These are phyloP conservation scores for Bufo bufo DNA, from an alignment of 2,113 vertebrate species.

Conservation along the genomic window DNA sequence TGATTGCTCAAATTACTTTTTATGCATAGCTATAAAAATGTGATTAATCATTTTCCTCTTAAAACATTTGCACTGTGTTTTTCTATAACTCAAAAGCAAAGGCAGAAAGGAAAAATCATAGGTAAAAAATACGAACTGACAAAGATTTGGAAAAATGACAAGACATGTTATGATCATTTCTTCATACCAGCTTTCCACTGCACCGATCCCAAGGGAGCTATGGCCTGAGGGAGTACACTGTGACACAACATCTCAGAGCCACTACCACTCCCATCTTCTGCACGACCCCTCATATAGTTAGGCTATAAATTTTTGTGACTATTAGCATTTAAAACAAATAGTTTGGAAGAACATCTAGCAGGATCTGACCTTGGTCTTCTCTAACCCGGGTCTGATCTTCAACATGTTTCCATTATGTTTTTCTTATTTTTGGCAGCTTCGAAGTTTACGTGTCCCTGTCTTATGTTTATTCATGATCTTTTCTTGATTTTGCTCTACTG, in stretches of 20 bases:
- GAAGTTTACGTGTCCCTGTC: constrained; percentile 5
- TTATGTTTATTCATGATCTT: constrained; percentile 40
- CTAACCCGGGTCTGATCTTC: neutral
- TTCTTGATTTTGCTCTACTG: constrained; percentile 30
- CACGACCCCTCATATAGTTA: no score
- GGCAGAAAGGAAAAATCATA: no score
- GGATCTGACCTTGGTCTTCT: neutral
- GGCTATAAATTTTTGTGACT: neutral
- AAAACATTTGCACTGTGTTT: neutral
- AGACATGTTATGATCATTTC: no score
- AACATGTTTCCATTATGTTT: neutral
- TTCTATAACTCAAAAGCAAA: neutral
- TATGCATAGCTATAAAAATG: constrained; percentile 35
- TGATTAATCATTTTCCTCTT: constrained; percentile 37
- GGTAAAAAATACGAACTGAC: neutral
- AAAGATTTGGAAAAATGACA: neutral
- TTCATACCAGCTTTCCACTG: no score
- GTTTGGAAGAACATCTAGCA: neutral
- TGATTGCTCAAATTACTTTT: constrained; percentile 44
- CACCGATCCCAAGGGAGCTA: no score
- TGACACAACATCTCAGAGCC: no score
- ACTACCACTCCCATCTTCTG: no score
- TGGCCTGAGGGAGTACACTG: no score
- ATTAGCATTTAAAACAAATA: neutral
- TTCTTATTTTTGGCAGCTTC: rapidly evolving